Evolutionary conservation across 2,797 vertebrate species (phyloP).

Genomic region (Cossypha polioptera): DNA sequence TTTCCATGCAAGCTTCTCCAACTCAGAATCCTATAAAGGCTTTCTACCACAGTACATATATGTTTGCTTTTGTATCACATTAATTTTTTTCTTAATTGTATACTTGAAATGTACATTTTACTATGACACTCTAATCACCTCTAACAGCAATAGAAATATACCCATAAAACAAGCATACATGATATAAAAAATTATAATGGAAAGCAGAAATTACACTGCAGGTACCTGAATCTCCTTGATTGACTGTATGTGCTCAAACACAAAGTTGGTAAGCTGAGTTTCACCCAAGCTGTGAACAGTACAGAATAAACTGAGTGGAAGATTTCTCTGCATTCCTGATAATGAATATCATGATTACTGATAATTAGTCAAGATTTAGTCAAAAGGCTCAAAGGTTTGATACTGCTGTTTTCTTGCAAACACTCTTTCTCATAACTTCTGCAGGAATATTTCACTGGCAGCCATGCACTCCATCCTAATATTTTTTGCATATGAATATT

Average conservation of each 20-base stretch:
- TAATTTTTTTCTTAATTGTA: neutral
- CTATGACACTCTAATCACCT: neutral
- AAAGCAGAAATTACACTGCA: neutral
- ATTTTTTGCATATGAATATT: neutral
- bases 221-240: neutral
- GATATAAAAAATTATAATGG: neutral
- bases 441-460: neutral
- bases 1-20: neutral
- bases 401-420: neutral
- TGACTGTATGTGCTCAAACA: neutral
- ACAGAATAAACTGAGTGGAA: neutral
- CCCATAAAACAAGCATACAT: neutral
- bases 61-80: neutral
- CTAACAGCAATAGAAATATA: neutral
- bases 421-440: neutral
- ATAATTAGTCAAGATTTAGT: neutral
- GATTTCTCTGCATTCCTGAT: neutral
- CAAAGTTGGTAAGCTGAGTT: neutral
- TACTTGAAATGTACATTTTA: neutral
- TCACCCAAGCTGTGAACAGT: neutral
- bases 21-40: neutral
- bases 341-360: neutral
- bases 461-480: neutral
- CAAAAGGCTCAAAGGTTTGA: neutral
- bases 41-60: neutral